Conservation (phyloP, 2,888 invertebrate genomes). For the Apomyelois bistriatella region DNA sequence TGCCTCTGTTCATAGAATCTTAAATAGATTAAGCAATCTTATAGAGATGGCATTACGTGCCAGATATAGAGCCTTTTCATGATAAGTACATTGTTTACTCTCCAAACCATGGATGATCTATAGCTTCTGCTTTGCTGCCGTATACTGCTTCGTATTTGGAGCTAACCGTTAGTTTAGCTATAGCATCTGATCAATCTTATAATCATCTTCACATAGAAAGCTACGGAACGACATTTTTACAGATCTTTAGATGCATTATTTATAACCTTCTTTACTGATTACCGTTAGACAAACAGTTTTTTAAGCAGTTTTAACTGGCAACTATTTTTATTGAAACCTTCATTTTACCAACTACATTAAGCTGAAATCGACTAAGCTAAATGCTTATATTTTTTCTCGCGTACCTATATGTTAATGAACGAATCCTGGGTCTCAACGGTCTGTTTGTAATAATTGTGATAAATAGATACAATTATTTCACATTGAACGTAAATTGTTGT, state of each 20-base stretch:
- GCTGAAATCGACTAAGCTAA: too few relatives aligned
- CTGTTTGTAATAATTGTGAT: too few relatives aligned
- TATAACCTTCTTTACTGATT: not conserved
- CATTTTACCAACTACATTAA: too few relatives aligned
- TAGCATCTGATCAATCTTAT: not conserved
- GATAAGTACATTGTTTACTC: not conserved
- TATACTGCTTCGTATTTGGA: too few relatives aligned
- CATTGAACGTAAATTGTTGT: too few relatives aligned
- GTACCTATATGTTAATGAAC: too few relatives aligned
- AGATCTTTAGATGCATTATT: constrained; percentile 9
- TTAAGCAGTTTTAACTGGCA: not conserved
- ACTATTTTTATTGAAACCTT: not conserved
- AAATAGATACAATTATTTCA: too few relatives aligned
- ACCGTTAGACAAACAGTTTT: constrained; percentile 9
- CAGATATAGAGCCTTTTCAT: constrained; percentile 17
- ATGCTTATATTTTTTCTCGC: too few relatives aligned
- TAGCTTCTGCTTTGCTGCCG: too few relatives aligned
- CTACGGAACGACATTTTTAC: not conserved
- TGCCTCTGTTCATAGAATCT: not conserved
- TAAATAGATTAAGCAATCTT: not conserved
- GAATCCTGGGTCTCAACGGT: too few relatives aligned
- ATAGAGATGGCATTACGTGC: constrained; percentile 36
- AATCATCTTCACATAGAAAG: constrained; percentile 7
- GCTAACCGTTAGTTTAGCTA: not conserved
- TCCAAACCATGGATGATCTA: too few relatives aligned